phyloP scores from a whole-genome alignment of 2,797 vertebrate species.

The Coregonus sp. region DNA sequence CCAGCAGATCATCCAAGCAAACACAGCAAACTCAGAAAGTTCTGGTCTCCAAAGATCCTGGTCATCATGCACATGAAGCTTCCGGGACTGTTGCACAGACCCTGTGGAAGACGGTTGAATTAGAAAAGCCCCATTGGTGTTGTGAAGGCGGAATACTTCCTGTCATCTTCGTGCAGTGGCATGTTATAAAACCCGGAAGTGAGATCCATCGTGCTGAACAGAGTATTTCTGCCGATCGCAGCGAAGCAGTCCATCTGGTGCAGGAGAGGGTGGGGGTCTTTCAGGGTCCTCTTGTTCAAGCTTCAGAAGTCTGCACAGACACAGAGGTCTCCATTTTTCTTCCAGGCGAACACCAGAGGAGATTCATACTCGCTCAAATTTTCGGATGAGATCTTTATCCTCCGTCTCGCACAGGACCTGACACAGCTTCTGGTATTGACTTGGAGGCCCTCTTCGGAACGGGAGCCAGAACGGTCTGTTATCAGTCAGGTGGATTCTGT shows the following conservation, averaged over 20 bases:
- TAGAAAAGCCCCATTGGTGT: conserved; percentile 20
- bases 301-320: conserved; percentile 19
- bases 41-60: conserved; percentile 39
- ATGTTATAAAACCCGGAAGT: conserved; percentile 4
- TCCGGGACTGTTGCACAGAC: conserved; percentile 37
- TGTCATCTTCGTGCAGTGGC: background rate
- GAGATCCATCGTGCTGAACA: conserved; percentile 2
- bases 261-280: conserved; percentile 6
- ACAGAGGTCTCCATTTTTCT: conserved; percentile 9
- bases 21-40: conserved; percentile 21
- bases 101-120: conserved; percentile 28
- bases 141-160: conserved; percentile 26
- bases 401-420: conserved; percentile 11
- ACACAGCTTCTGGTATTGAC: conserved; percentile 4
- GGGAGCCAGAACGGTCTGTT: conserved; percentile 1
- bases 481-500: conserved; percentile 8
- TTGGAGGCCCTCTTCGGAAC: background rate
- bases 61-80: conserved; percentile 38
- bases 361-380: conserved; percentile 14
- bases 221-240: background rate
- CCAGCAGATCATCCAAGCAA: conserved; percentile 30
- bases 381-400: conserved; percentile 1
- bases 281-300: conserved; percentile 8
- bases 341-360: conserved; percentile 3
- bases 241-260: conserved; percentile 1